A percentile compares a stretch with the other conserved stretches of the same genome.
These are phyloP conservation scores for Mya arenaria DNA, from an alignment of 1,140 invertebrate species.

Conservation along the genomic window DNA sequence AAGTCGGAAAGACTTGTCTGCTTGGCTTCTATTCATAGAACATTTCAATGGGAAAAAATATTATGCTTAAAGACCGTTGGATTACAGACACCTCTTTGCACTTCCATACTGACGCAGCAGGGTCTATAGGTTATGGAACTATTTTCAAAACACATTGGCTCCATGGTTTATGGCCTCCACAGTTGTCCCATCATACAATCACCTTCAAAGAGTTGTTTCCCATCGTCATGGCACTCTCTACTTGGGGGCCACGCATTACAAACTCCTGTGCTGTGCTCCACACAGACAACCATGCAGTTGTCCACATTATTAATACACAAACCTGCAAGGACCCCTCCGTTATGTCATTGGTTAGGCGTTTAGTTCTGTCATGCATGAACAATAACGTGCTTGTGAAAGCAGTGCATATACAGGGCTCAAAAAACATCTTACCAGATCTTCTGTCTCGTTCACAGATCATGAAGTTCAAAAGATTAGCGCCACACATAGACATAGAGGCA, in stretches of 20 bases:
- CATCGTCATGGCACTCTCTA: slow-evolving; percentile 21
- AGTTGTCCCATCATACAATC: not conserved
- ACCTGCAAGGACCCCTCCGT: slow-evolving; percentile 24
- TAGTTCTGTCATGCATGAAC: slow-evolving; percentile 36
- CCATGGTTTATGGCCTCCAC: slow-evolving; percentile 24
- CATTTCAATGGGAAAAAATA: too few species aligned
- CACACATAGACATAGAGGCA: not conserved
- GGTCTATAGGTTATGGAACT: slow-evolving; percentile 21
- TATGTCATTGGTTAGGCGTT: slow-evolving; percentile 44
- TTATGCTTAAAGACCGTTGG: too few species aligned
- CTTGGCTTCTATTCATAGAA: slow-evolving; percentile 33
- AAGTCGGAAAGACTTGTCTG: not conserved
- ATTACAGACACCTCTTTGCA: slow-evolving; percentile 17
- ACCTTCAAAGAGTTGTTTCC: slow-evolving; percentile 38
- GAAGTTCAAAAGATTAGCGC: not conserved
- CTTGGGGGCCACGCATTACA: slow-evolving; percentile 16
- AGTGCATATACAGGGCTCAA: slow-evolving; percentile 30
- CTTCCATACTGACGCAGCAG: slow-evolving; percentile 52
- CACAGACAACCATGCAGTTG: slow-evolving; percentile 49
- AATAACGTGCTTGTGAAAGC: slow-evolving; percentile 28
- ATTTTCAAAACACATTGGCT: slow-evolving; percentile 47
- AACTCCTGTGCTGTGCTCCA: slow-evolving; percentile 40
- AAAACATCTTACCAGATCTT: slow-evolving; percentile 33
- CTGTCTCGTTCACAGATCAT: slow-evolving; percentile 54
- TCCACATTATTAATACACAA: slow-evolving; percentile 55